Conservation (phyloP, 2,888 invertebrate genomes). For the Lymantria monacha region DNA sequence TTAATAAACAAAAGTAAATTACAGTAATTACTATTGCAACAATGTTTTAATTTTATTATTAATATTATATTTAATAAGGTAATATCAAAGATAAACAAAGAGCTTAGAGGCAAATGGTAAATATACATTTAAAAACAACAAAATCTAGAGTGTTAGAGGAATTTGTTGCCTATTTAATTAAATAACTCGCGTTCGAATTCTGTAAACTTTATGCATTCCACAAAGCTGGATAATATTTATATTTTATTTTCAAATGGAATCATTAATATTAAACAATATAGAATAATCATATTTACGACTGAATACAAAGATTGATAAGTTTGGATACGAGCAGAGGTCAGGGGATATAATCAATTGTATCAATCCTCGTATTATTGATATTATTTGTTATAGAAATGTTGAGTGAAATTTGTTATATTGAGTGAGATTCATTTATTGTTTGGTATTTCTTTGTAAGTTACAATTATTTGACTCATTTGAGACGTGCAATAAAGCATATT, state of each 20-base stretch:
- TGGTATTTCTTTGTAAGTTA: no score
- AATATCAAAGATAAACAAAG: neutral
- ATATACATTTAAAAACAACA: neutral
- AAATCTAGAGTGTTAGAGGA: neutral
- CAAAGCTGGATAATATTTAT: neutral
- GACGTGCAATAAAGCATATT: no score
- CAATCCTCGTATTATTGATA: neutral
- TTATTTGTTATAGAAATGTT: neutral
- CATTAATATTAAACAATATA: neutral
- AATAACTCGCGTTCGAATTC: neutral
- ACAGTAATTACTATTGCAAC: neutral
- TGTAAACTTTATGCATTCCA: neutral
- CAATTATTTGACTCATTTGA: no score
- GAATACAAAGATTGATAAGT: neutral
- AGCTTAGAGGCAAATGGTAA: neutral
- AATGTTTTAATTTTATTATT: neutral
- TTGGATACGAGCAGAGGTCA: neutral
- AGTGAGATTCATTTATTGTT: no score
- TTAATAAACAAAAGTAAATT: neutral
- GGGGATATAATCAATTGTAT: neutral
- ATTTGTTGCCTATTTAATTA: neutral
- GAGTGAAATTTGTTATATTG: no score
- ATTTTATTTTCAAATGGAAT: neutral
- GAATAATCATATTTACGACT: neutral
- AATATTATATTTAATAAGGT: neutral